A percentile compares a stretch with the other conserved stretches of the same genome.
Conservation (phyloP, 2,797 vertebrate genomes). For the Macroramphosus scolopax region DNA sequence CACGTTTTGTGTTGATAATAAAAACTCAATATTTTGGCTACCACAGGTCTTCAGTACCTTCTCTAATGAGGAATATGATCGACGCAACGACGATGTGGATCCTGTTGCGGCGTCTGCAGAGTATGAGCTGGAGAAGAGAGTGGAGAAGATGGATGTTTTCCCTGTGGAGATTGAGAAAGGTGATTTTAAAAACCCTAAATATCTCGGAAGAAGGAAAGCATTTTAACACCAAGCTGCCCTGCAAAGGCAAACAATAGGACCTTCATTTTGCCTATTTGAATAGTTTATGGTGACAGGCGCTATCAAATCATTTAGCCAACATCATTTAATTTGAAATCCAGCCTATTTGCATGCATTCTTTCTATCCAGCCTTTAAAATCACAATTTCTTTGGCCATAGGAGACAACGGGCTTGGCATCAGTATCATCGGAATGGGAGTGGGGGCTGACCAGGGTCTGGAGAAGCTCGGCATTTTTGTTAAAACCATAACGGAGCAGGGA, state of each 20-base stretch:
- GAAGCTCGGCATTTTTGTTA: conserved; percentile 93
- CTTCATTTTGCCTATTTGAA: not conserved
- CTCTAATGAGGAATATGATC: conserved; percentile 92
- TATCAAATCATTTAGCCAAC: no score
- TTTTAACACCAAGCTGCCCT: not conserved
- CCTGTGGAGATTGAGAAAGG: conserved; percentile 90
- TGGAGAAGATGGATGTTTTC: conserved; percentile 96
- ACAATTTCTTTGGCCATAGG: conserved; percentile 67
- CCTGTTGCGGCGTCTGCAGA: conserved; percentile 91
- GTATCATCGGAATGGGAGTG: conserved; percentile 95
- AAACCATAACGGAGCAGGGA: conserved; percentile 90
- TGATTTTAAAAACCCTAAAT: conserved; percentile 18
- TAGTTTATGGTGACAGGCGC: not conserved
- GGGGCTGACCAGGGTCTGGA: conserved; percentile 92
- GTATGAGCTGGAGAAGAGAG: conserved; percentile 92
- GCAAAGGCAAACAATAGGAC: not conserved
- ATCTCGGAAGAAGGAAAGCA: not conserved
- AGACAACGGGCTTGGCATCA: conserved; percentile 91
- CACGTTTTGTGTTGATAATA: conserved; percentile 4
- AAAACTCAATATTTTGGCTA: conserved; percentile 20
- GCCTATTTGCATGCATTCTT: not conserved
- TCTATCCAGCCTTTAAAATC: no score
- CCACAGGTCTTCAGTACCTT: conserved; percentile 88
- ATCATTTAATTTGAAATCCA: not conserved
- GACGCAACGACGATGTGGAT: conserved; percentile 92